phyloP scores from a whole-genome alignment of 2,113 vertebrate species.

The Sinocyclocheilus anophthalmus region DNA sequence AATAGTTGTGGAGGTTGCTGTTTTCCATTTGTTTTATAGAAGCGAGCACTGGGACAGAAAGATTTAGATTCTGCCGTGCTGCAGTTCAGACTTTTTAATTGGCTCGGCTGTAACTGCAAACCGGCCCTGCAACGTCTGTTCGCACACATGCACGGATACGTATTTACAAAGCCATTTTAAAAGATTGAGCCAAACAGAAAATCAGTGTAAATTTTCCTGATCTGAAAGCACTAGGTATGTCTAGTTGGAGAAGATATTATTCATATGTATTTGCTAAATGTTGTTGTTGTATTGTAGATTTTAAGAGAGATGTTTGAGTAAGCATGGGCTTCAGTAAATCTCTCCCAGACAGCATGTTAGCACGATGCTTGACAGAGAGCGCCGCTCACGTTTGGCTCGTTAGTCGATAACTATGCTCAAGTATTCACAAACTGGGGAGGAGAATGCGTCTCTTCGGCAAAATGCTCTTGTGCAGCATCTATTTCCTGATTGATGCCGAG shows the following conservation, averaged over 20 bases:
- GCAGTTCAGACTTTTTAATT: constrained; percentile 66
- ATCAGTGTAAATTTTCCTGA: constrained; percentile 6
- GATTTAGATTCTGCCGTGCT: constrained; percentile 66
- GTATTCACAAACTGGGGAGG: constrained; percentile 18
- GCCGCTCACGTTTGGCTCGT: not conserved
- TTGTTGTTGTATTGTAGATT: constrained; percentile 16
- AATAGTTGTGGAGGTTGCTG: constrained; percentile 55
- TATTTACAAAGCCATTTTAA: constrained; percentile 76
- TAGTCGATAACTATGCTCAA: constrained; percentile 4
- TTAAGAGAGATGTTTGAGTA: constrained; percentile 2
- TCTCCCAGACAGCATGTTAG: constrained; percentile 37
- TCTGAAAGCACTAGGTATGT: constrained; percentile 11
- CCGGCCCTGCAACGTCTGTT: constrained; percentile 60
- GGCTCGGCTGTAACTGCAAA: constrained; percentile 17
- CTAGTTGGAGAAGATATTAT: constrained; percentile 51
- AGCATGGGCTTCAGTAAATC: constrained; percentile 27
- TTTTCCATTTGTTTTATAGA: constrained; percentile 62
- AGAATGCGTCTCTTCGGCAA: constrained; percentile 75
- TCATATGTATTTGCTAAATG: constrained; percentile 20
- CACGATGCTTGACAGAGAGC: constrained; percentile 27
- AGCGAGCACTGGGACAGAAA: constrained; percentile 38
- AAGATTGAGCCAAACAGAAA: constrained; percentile 77
- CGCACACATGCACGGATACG: constrained; percentile 64
- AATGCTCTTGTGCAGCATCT: constrained; percentile 81
- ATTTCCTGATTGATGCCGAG: constrained; percentile 83